phyloP scores from a whole-genome alignment of 2,888 invertebrate species.

The Tetragnatha montana region DNA sequence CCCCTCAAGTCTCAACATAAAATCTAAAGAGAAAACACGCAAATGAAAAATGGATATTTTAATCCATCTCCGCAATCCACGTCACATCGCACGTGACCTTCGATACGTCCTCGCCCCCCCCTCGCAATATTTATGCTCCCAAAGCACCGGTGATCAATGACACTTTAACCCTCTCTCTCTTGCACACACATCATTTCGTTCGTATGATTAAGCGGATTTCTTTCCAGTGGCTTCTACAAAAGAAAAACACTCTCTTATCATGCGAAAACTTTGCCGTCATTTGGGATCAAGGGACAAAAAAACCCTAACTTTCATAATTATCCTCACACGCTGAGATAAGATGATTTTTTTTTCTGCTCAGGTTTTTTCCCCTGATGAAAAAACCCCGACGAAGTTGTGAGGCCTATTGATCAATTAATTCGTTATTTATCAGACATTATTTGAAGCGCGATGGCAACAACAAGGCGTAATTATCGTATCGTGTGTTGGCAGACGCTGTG shows the following conservation, averaged over 20 bases:
- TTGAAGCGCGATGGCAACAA: conserved; percentile 49
- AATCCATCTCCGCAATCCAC: conserved; percentile 39
- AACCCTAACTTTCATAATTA: conserved; percentile 31
- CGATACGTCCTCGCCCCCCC: neutral
- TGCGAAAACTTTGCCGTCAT: conserved; percentile 29
- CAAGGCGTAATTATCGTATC: conserved; percentile 68
- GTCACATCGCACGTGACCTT: neutral
- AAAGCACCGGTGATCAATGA: conserved; percentile 14
- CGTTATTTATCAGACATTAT: conserved; percentile 68
- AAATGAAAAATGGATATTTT: conserved; percentile 2
- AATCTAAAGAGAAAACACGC: neutral
- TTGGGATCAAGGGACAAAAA: conserved; percentile 1
- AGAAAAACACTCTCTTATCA: conserved; percentile 31
- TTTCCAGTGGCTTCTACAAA: conserved; percentile 15
- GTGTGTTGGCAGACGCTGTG: conserved; percentile 47
- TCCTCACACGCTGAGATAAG: conserved; percentile 42
- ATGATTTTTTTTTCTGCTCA: conserved; percentile 4
- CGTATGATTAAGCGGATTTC: conserved; percentile 26
- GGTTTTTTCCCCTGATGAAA: neutral
- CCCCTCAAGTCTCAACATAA: no score
- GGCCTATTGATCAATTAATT: conserved; percentile 67
- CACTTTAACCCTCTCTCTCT: conserved; percentile 6
- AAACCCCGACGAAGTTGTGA: neutral
- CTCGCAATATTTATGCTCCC: conserved; percentile 26
- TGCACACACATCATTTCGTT: neutral